Percentiles rank a stretch among this genome's conserved stretches.
phyloP scores from a whole-genome alignment of 2,888 invertebrate species.

The Cordilura impudica region DNA sequence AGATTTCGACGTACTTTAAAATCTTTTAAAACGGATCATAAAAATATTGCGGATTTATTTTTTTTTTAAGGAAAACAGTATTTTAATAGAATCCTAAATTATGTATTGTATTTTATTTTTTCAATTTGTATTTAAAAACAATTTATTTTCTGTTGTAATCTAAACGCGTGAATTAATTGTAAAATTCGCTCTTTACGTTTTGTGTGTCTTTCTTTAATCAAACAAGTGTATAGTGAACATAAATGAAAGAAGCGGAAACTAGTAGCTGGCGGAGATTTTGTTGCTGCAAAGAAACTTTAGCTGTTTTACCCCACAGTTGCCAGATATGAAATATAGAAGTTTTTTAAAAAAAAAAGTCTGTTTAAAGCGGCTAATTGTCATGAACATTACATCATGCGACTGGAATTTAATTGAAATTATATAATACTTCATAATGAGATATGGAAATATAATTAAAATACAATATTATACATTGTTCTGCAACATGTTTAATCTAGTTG shows the following conservation, averaged over 20 bases:
- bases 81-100: too few species aligned
- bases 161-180: background rate
- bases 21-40: too few species aligned
- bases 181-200: background rate
- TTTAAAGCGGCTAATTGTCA: background rate
- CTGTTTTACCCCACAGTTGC: background rate
- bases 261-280: background rate
- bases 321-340: background rate
- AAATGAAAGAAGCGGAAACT: background rate
- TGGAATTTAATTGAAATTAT: background rate
- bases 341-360: background rate
- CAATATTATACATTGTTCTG: background rate
- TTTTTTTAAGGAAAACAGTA: too few species aligned
- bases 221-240: background rate
- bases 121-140: too few species aligned
- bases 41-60: too few species aligned
- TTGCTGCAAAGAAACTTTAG: background rate
- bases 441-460: background rate
- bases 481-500: background rate
- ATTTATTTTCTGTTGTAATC: too few species aligned
- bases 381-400: background rate
- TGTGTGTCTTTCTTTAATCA: background rate
- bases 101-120: too few species aligned
- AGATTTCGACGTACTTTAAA: too few species aligned
- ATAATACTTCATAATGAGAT: background rate